Conservation (phyloP, 2,888 invertebrate species). For the Apotomis betuletana region DNA sequence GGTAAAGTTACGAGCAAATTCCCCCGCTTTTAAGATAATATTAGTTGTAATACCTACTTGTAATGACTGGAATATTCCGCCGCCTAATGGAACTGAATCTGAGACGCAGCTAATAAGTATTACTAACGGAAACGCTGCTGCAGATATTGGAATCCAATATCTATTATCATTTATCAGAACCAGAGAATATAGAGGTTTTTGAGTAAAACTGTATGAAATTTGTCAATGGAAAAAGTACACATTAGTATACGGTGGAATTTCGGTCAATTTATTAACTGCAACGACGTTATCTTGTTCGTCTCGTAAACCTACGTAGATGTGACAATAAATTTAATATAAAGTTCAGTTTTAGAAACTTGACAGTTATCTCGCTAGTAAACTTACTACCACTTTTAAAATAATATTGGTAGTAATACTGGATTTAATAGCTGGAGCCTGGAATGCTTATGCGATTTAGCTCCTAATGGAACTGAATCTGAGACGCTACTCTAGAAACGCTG, state of each 20-base stretch:
- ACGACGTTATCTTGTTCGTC: too few species aligned
- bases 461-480: too few species aligned
- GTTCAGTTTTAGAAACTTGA: too few species aligned
- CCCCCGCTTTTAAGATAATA: slow-evolving; percentile 43
- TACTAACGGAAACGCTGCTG: background rate
- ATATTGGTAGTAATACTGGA: slow-evolving; percentile 34
- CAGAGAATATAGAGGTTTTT: background rate
- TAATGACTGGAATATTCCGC: slow-evolving; percentile 44
- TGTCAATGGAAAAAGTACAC: too few species aligned
- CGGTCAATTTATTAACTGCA: too few species aligned
- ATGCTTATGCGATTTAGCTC: background rate
- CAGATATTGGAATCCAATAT: slow-evolving; percentile 6
- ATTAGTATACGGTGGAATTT: too few species aligned
- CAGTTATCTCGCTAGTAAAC: too few species aligned
- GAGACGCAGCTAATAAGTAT: slow-evolving; percentile 8
- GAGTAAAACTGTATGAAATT: background rate
- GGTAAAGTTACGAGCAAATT: slow-evolving; percentile 18
- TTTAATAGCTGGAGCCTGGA: too few species aligned
- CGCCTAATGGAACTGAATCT: slow-evolving; percentile 30
- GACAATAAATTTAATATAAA: too few species aligned
- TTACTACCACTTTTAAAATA: too few species aligned
- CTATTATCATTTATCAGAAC: background rate
- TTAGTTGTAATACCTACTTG: slow-evolving; percentile 31
- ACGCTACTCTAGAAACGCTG: too few species aligned
- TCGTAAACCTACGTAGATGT: too few species aligned